phyloP scores from a whole-genome alignment of 2,113 vertebrate genomes.

The Camelus bactrianus region DNA sequence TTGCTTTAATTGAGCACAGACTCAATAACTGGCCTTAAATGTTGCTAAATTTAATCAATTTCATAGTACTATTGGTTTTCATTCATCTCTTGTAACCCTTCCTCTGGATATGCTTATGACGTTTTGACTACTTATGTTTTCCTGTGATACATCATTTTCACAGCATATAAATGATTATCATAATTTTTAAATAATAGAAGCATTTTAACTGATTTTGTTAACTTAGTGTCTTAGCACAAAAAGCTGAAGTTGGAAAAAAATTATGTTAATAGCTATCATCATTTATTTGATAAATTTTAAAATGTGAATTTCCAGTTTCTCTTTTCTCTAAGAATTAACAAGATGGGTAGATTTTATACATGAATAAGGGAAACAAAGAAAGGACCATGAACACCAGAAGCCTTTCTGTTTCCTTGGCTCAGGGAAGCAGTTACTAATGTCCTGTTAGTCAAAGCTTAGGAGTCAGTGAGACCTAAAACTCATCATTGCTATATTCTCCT shows the following conservation, averaged over 20 bases:
- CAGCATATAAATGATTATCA: not conserved
- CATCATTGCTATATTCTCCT: not conserved
- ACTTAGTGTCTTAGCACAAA: not conserved
- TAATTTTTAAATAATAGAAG: constrained; percentile 41
- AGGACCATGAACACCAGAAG: not conserved
- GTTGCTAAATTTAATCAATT: not conserved
- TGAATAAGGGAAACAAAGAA: not conserved
- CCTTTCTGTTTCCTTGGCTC: not conserved
- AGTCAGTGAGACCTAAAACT: not conserved
- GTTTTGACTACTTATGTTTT: constrained; percentile 28
- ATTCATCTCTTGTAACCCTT: not conserved
- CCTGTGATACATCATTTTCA: not conserved
- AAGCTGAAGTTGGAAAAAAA: not conserved
- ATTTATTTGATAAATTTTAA: constrained; percentile 28
- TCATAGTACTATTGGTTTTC: not conserved
- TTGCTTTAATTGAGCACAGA: not conserved
- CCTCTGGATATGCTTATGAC: not conserved
- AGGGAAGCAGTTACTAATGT: not conserved
- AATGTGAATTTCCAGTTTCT: not conserved
- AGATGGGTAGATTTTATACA: not conserved
- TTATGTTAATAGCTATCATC: not conserved
- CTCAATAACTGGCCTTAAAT: not conserved
- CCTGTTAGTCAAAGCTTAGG: not conserved
- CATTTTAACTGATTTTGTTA: not conserved
- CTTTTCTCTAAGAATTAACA: not conserved